These are phyloP conservation scores for Leptocoma aspasia DNA, from an alignment of 2,113 vertebrate genomes.

Conservation along the genomic window DNA sequence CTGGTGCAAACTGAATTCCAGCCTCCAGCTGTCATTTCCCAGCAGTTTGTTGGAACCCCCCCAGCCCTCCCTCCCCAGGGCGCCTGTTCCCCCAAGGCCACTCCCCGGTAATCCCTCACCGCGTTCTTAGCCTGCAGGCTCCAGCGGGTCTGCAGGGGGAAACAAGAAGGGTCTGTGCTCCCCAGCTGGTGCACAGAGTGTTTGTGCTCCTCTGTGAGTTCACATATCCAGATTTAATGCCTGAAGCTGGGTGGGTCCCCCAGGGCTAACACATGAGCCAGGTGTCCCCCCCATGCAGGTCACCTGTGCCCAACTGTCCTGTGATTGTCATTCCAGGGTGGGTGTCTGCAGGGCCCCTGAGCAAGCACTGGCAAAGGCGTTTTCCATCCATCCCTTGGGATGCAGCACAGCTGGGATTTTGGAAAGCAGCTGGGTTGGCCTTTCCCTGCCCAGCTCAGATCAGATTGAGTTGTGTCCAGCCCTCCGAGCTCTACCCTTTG, in stretches of 20 bases:
- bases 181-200: fast-evolving
- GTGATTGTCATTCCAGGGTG: not conserved
- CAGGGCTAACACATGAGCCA: fast-evolving
- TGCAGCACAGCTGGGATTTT: not conserved
- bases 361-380: fast-evolving
- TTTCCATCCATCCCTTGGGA: not conserved
- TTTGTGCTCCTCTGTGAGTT: fast-evolving
- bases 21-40: not conserved
- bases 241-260: not conserved
- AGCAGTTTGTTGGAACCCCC: not conserved
- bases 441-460: not conserved
- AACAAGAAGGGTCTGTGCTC: not conserved
- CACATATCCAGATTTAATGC: fast-evolving
- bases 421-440: not conserved
- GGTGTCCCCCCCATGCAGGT: fast-evolving
- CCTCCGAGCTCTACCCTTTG: not conserved
- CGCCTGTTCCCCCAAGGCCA: fast-evolving
- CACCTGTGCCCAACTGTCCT: fast-evolving
- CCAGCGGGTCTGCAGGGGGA: fast-evolving
- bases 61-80: not conserved
- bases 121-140: fast-evolving
- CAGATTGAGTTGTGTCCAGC: fast-evolving
- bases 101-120: not conserved
- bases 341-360: not conserved
- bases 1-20: not conserved